Conservation (phyloP, 2,113 vertebrate species). For the Smithornis capensis region DNA sequence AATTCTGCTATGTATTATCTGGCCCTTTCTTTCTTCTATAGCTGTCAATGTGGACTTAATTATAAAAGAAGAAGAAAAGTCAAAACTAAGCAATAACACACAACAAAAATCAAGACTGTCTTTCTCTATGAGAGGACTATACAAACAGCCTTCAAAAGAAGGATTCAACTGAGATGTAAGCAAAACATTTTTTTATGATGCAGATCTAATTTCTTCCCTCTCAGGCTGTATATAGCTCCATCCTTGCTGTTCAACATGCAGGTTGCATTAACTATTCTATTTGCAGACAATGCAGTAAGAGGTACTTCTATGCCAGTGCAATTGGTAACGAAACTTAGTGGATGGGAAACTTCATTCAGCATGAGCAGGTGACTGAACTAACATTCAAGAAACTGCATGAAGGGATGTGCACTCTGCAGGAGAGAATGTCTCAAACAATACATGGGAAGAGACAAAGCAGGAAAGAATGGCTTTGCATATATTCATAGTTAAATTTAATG, state of each 20-base stretch:
- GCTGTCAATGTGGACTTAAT: neutral
- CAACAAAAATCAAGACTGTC: neutral
- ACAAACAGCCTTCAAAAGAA: neutral
- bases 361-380: neutral
- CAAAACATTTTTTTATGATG: neutral
- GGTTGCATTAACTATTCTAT: neutral
- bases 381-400: neutral
- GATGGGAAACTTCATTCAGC: neutral
- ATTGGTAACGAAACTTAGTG: neutral
- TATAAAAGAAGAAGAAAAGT: neutral
- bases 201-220: neutral
- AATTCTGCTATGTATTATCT: neutral
- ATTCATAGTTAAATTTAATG: neutral
- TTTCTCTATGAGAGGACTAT: neutral
- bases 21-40: neutral
- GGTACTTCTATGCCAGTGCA: neutral
- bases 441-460: neutral
- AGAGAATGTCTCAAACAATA: neutral
- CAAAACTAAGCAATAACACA: neutral
- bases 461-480: neutral
- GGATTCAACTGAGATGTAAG: neutral
- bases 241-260: neutral
- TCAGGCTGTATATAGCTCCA: neutral
- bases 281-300: neutral
- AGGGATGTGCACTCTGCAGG: neutral